Evolutionary conservation across 2,888 invertebrate species (phyloP).

Genomic region (Eubasilissa splendida): DNA sequence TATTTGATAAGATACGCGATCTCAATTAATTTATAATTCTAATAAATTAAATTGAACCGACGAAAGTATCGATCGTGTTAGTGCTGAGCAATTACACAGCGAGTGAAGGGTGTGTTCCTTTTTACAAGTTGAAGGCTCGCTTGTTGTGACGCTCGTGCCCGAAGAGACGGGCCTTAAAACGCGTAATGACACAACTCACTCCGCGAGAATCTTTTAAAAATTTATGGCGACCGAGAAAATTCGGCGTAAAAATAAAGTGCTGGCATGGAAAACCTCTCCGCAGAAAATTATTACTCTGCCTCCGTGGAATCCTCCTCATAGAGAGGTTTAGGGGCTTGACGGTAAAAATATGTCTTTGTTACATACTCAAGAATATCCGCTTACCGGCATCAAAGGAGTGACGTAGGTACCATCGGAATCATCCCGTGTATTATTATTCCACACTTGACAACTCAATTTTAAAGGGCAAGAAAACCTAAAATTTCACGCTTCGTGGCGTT

Average conservation of each 20-base stretch:
- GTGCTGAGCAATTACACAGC: too few species aligned
- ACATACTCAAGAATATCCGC: constrained; percentile 18
- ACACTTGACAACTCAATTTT: too few species aligned
- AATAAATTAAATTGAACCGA: too few species aligned
- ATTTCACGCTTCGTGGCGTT: too few species aligned
- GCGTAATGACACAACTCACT: constrained; percentile 44
- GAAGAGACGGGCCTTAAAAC: constrained; percentile 27
- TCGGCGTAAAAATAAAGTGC: constrained; percentile 40
- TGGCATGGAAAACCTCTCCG: constrained; percentile 35
- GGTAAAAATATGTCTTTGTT: constrained; percentile 40
- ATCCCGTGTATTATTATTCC: too few species aligned
- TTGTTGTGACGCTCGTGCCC: neutral
- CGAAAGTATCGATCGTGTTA: too few species aligned
- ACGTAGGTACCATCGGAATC: too few species aligned
- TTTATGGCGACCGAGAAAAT: constrained; percentile 28
- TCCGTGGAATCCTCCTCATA: neutral
- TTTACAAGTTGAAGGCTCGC: too few species aligned
- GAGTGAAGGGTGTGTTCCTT: too few species aligned
- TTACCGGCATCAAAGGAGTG: constrained; percentile 26
- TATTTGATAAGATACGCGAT: too few species aligned
- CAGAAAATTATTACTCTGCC: constrained; percentile 33
- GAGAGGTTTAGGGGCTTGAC: constrained; percentile 23
- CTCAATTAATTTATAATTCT: too few species aligned
- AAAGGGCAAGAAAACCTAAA: too few species aligned
- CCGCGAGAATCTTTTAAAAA: constrained; percentile 42